Evolutionary conservation across 2,888 invertebrate genomes (phyloP), one percentile per base, ranked within the genome.

Genomic region (Machimus atricapillus): DNA sequence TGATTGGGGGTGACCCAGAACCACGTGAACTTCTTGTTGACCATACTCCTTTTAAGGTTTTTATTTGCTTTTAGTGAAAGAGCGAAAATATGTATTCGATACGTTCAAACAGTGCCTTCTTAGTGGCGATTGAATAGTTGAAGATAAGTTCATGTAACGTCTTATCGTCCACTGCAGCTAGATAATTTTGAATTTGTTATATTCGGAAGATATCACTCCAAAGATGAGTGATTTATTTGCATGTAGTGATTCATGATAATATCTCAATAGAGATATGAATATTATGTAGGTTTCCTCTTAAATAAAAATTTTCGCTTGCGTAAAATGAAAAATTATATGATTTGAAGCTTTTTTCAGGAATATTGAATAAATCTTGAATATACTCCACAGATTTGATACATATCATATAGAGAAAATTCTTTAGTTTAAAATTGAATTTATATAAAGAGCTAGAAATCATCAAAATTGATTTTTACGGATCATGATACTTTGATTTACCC

Each of bases 1-100:
- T 23, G 52, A 82, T 82, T 4, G 37, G 58, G 58, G 34, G n/a
- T 58, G 58, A 82, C 82, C 82, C 31, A 66, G 58, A 82, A 82
- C 34, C 34, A 58, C 56, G 37, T 66, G 34, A 31, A 66, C 66
- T 23, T 66, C 19, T 66, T 66, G 27, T 66, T 66, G 66, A 66
- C 66, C 66, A 12, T 12, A 19, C 66, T 66, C 27, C 23, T 66
- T 66, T 66, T 8, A n/a, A 19, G 12, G 78, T 7, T 79, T 79
- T 2, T 66, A 66, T 66, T 66, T 66, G 8, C 66, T 9, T 66
- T 66, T 66, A 12, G 3, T 27, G 27, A 66, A 66, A 66, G 66
- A 66, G 27, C 66, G 8, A 66, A 66, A 66, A 66, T 7, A n/a
- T n/a, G n/a, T n/a, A 12, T 27, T 66, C 23, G 23, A 66, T 66